Base-by-base conservation (phyloP, 2,888 invertebrate genomes). In the Drosophila yooni region DNA sequence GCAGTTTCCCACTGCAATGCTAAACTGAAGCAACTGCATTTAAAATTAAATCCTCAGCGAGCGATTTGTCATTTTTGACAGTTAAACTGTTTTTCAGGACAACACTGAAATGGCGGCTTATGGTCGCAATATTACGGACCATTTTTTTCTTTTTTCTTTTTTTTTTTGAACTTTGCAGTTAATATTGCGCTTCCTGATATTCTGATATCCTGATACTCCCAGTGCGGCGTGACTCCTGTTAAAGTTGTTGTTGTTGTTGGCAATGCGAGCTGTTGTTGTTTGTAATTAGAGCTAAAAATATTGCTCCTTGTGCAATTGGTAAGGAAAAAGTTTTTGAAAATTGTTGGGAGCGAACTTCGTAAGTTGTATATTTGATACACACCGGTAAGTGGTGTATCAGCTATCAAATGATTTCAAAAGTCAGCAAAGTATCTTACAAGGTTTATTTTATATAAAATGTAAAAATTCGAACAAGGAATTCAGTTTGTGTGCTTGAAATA, bases 31-130 rank as follows among this genome's bases (percentile, higher is more conserved):
- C 82, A 68, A 70, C 70, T 88, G 86, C 89, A 90, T 88, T 90
- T 77, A 73, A 90, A 89, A 89, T 88, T 76, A 90, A 88, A 90
- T 88, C 88, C 89, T 80, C 69, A 62, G 76, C 77, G 90, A 76
- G 74, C 88, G 70, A 90, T 88, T 88, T 88, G 89, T 88, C 88
- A 88, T 79, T 87, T 89, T 83, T 89, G 91, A 90, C 88, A 90
- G 83, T 74, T 84, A 77, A 90, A 87, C 80, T 81, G 82, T 82
- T 82, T 58, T 54, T 21, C 31, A 10, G 36, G 81, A 79, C 82
- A 79, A 60, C 69, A 46, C 81, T 58, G 60, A 82, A 84, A 84
- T 76, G 78, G 70, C 61, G 74, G 73, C 88, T 89, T 85, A 84
- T 85, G 89, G 77, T 70, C 70, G 74, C 34, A 68, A 70, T 85